A percentile compares a stretch with the other conserved stretches of the same genome.
These are phyloP conservation scores for Torymus texanus DNA, from an alignment of 2,888 invertebrate genomes.

Conservation along the genomic window DNA sequence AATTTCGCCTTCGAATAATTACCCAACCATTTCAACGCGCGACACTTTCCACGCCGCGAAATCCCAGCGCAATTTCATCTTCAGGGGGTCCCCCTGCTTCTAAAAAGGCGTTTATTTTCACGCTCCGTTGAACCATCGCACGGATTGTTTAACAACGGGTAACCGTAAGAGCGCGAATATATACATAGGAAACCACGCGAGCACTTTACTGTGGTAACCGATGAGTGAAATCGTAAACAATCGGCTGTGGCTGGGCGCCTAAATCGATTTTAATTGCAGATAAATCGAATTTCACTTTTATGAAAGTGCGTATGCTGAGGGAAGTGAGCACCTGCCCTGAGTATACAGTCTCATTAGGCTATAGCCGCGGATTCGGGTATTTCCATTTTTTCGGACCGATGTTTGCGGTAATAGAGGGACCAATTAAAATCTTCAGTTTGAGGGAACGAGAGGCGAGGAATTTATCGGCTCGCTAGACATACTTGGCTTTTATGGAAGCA, in stretches of 20 bases:
- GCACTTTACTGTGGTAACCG: constrained; percentile 22
- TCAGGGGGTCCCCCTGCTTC: too few species aligned
- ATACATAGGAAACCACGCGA: constrained; percentile 7
- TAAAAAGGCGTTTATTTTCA: constrained; percentile 6
- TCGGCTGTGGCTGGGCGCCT: constrained; percentile 14
- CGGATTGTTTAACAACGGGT: neutral
- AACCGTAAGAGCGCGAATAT: too few species aligned
- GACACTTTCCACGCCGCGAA: too few species aligned
- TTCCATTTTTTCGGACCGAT: neutral
- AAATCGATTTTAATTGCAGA: constrained; percentile 55
- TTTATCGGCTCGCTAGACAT: constrained; percentile 1
- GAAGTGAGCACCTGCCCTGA: constrained; percentile 5
- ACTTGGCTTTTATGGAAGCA: neutral
- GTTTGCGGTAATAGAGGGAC: constrained; percentile 2
- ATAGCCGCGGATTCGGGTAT: neutral
- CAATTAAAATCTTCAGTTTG: constrained; percentile 39
- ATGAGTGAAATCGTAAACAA: constrained; percentile 54
- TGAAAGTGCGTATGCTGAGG: constrained; percentile 41
- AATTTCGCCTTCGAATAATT: neutral
- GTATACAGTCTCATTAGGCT: constrained; percentile 14
- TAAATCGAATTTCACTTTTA: constrained; percentile 57
- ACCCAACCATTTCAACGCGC: neutral
- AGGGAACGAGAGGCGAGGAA: neutral
- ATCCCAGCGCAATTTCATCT: constrained; percentile 5
- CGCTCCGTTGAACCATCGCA: constrained; percentile 4